Conservation (phyloP, 2,797 vertebrate species). For the Gymnocypris eckloni region DNA sequence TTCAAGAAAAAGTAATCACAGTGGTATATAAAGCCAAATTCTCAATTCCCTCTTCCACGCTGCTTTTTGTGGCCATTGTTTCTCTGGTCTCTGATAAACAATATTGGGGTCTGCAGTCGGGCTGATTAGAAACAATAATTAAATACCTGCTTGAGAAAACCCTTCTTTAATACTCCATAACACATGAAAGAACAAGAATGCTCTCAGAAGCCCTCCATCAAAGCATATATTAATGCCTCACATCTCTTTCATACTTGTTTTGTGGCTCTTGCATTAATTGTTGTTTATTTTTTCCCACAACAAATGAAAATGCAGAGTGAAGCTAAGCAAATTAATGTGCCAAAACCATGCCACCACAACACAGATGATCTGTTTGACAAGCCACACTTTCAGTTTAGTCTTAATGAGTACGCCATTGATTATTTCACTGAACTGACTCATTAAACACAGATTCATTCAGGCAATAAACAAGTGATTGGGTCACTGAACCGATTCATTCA, state of each 20-base stretch:
- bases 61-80: conserved; percentile 60
- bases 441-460: not conserved
- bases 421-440: not conserved
- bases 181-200: conserved; percentile 68
- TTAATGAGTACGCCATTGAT: not conserved
- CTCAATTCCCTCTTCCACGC: conserved; percentile 11
- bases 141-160: conserved; percentile 70
- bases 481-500: not conserved
- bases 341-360: not conserved
- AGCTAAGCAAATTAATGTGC: not conserved
- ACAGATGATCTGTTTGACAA: not conserved
- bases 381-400: not conserved
- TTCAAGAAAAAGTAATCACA: not conserved
- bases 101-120: conserved; percentile 59
- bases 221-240: conserved; percentile 66
- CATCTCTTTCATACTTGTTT: conserved; percentile 62
- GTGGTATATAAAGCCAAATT: conserved; percentile 7
- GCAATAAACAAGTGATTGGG: not conserved
- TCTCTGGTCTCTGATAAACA: conserved; percentile 63
- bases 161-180: conserved; percentile 70
- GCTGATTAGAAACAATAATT: conserved; percentile 69
- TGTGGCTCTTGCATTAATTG: conserved; percentile 65
- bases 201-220: conserved; percentile 69
- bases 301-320: conserved; percentile 55
- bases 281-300: conserved; percentile 62